Percentiles rank a stretch among this genome's conserved stretches.
Evolutionary conservation across 1,140 invertebrate genomes (phyloP).

Genomic region (Venustaconcha ellipsiformis): DNA sequence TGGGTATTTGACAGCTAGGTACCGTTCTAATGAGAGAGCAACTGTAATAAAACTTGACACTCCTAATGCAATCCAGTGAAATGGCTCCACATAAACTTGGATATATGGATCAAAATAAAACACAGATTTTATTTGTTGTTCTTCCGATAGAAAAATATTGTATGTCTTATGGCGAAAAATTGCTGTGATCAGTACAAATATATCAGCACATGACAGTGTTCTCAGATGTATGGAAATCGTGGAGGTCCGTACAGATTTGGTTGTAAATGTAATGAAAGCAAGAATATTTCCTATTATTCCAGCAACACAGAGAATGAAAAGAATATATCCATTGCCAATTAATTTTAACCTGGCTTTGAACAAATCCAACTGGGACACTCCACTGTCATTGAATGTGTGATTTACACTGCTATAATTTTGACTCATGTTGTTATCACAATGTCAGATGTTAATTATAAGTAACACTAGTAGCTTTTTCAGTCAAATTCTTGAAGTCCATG

Average conservation of each 20-base stretch:
- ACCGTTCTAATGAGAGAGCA: conserved; percentile 39
- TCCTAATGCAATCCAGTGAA: conserved; percentile 44
- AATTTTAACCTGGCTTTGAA: conserved; percentile 33
- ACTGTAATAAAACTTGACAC: conserved; percentile 44
- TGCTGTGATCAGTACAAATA: conserved; percentile 38
- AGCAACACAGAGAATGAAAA: conserved; percentile 30
- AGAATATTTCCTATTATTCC: conserved; percentile 41
- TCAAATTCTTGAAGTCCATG: too few species aligned
- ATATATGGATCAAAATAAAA: conserved; percentile 38
- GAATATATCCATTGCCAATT: conserved; percentile 39
- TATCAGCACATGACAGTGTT: conserved; percentile 33
- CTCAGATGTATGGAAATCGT: conserved; percentile 37
- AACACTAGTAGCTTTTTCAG: too few species aligned
- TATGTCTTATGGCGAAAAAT: conserved; percentile 47
- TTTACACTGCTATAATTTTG: too few species aligned
- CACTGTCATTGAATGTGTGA: too few species aligned
- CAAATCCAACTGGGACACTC: background rate
- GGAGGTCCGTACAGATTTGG: conserved; percentile 32
- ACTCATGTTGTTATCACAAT: too few species aligned
- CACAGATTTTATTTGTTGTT: conserved; percentile 21
- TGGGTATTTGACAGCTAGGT: conserved; percentile 38
- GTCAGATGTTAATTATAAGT: too few species aligned
- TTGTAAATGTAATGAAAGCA: conserved; percentile 32
- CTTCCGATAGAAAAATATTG: conserved; percentile 36
- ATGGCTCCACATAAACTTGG: conserved; percentile 43